Evolutionary conservation across 1,140 invertebrate species (phyloP).

Genomic region (Megalonaias nervosa): DNA sequence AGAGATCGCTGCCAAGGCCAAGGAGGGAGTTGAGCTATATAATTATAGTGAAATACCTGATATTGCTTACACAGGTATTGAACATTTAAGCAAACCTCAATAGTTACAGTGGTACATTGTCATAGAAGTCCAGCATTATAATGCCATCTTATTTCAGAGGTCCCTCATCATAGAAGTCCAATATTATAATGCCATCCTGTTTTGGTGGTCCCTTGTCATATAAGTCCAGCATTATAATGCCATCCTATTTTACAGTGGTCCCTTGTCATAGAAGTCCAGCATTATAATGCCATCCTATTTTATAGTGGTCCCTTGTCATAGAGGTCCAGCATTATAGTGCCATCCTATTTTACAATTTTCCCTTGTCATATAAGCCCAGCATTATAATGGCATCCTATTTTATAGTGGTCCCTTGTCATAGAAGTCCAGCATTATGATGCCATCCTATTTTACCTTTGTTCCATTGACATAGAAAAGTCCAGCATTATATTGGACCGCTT

Average conservation of each 20-base stretch:
- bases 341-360: background rate
- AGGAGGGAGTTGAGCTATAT: conserved; percentile 45
- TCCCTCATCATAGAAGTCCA: background rate
- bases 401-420: too few relatives aligned
- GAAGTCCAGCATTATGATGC: too few relatives aligned
- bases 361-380: background rate
- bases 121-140: background rate
- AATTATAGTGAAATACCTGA: conserved; percentile 47
- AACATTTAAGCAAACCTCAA: background rate
- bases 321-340: background rate
- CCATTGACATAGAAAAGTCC: too few relatives aligned
- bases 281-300: too few relatives aligned
- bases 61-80: conserved; percentile 60
- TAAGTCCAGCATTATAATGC: background rate
- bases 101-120: too few relatives aligned
- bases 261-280: too few relatives aligned
- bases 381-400: too few relatives aligned
- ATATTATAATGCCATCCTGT: background rate
- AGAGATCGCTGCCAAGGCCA: conserved; percentile 39
- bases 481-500: too few relatives aligned
- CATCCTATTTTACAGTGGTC: too few relatives aligned
- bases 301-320: too few relatives aligned
- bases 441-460: too few relatives aligned
- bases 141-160: background rate
- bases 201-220: background rate